A percentile compares a stretch with the other conserved stretches of the same genome.
Evolutionary conservation across 2,113 vertebrate species (phyloP).

Genomic region (Grammomys surdaster): DNA sequence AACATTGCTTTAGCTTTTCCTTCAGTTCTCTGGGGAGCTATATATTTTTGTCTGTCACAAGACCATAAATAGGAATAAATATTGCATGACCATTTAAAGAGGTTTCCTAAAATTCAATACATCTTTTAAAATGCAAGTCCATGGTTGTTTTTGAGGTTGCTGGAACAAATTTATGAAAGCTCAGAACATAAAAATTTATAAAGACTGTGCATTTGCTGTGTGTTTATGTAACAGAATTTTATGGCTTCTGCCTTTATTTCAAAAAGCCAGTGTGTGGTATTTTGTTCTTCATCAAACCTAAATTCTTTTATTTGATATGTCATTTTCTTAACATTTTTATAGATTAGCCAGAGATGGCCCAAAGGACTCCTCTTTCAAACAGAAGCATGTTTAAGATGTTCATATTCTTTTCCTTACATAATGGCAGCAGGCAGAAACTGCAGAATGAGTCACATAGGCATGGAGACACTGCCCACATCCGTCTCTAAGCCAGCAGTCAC

Average conservation of each 20-base stretch:
- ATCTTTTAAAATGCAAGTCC: constrained; percentile 53
- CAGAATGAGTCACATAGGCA: background rate
- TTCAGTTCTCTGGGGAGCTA: background rate
- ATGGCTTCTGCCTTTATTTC: constrained; percentile 61
- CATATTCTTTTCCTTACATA: background rate
- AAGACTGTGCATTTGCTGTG: background rate
- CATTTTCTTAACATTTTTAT: constrained; percentile 52
- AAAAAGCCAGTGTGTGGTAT: background rate
- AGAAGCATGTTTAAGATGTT: constrained; percentile 32
- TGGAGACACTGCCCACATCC: background rate
- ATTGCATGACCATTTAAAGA: constrained; percentile 58
- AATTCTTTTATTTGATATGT: constrained; percentile 32
- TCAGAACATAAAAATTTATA: constrained; percentile 19
- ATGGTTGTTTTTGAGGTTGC: constrained; percentile 51
- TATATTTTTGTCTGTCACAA: constrained; percentile 36
- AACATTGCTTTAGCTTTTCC: constrained; percentile 20
- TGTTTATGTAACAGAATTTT: constrained; percentile 49
- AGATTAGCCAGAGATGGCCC: background rate
- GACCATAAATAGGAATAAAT: constrained; percentile 58
- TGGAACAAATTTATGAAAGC: constrained; percentile 55
- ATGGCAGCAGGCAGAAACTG: background rate
- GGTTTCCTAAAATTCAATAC: constrained; percentile 52
- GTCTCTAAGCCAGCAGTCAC: background rate
- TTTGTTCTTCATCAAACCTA: constrained; percentile 31
- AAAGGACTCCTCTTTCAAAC: background rate